A percentile compares a stretch with the other conserved stretches of the same genome.
Conservation (phyloP, 2,797 vertebrate genomes). For the Sphaeramia orbicularis region DNA sequence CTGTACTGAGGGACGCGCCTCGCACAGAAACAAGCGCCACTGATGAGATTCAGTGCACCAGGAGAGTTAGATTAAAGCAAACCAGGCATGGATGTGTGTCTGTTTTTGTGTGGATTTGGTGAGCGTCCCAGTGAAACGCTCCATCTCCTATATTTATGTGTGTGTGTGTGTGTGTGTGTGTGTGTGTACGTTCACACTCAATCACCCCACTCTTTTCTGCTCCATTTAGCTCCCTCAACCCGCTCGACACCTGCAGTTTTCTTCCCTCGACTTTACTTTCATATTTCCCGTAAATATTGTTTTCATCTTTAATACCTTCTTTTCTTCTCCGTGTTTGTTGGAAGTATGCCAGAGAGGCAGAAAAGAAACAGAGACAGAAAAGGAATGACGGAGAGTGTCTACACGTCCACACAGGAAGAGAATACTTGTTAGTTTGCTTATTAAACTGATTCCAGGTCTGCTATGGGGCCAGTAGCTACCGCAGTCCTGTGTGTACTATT, state of each 20-base stretch:
- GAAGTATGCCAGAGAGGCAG: slow-evolving; percentile 47
- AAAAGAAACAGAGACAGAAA: slow-evolving; percentile 51
- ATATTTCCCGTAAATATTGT: slow-evolving; percentile 37
- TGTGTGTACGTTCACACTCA: slow-evolving; percentile 30
- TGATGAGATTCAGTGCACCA: slow-evolving; percentile 52
- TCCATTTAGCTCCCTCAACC: slow-evolving; percentile 39
- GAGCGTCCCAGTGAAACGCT: slow-evolving; percentile 19
- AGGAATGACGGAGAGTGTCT: slow-evolving; percentile 19
- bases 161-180: slow-evolving; percentile 17
- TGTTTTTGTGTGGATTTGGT: slow-evolving; percentile 38
- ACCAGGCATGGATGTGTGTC: slow-evolving; percentile 41
- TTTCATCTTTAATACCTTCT: background rate
- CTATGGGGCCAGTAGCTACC: slow-evolving; percentile 29
- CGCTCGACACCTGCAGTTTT: slow-evolving; percentile 42
- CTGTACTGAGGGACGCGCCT: slow-evolving; percentile 28
- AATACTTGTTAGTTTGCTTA: slow-evolving; percentile 39
- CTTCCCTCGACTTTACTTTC: slow-evolving; percentile 22
- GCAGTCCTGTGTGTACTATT: slow-evolving; percentile 20
- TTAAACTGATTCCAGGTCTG: slow-evolving; percentile 49
- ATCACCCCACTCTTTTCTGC: slow-evolving; percentile 38
- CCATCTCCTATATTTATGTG: slow-evolving; percentile 6
- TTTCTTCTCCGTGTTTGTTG: slow-evolving; percentile 44
- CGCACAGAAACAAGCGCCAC: slow-evolving; percentile 31
- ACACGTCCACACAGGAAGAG: slow-evolving; percentile 19
- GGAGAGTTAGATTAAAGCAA: slow-evolving; percentile 54